A percentile compares a stretch with the other conserved stretches of the same genome.
Evolutionary conservation across 2,797 vertebrate genomes (phyloP).

Genomic region (Erpetoichthys calabaricus): DNA sequence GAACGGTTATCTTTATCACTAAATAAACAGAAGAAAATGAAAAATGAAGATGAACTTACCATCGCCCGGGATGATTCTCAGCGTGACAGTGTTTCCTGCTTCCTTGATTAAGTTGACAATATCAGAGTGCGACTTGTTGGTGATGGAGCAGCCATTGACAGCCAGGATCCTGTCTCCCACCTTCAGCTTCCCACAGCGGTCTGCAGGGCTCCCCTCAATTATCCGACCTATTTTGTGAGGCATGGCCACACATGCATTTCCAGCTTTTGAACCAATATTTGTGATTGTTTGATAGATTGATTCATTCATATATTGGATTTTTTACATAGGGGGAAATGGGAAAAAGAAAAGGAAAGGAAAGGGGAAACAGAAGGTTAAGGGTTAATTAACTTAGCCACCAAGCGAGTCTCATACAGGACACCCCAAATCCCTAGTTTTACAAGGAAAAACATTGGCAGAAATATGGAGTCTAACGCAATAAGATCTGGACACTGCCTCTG

Average conservation of each 20-base stretch:
- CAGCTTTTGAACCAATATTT: conserved; percentile 65
- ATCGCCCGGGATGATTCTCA: conserved; percentile 95
- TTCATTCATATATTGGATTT: conserved; percentile 22
- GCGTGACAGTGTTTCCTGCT: conserved; percentile 96
- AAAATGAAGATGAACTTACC: conserved; percentile 53
- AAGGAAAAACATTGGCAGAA: conserved; percentile 49
- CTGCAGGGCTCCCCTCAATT: conserved; percentile 97
- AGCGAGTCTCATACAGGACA: conserved; percentile 68
- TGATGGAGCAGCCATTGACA: conserved; percentile 91
- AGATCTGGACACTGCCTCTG: too few relatives aligned
- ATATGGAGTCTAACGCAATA: not conserved
- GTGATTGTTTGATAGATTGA: conserved; percentile 34
- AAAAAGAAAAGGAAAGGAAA: conserved; percentile 65
- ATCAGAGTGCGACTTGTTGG: conserved; percentile 97
- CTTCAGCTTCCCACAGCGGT: conserved; percentile 96
- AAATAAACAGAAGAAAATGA: too few relatives aligned
- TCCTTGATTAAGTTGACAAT: conserved; percentile 99
- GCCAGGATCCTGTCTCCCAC: conserved; percentile 97
- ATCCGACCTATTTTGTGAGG: conserved; percentile 99
- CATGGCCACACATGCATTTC: conserved; percentile 99
- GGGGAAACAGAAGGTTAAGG: conserved; percentile 73
- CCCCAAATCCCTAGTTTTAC: conserved; percentile 42
- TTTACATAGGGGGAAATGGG: conserved; percentile 40
- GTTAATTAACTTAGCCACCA: conserved; percentile 84
- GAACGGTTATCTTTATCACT: too few relatives aligned